Evolutionary conservation across 2,797 vertebrate genomes (phyloP).

Genomic region (Sebastes diploproa): DNA sequence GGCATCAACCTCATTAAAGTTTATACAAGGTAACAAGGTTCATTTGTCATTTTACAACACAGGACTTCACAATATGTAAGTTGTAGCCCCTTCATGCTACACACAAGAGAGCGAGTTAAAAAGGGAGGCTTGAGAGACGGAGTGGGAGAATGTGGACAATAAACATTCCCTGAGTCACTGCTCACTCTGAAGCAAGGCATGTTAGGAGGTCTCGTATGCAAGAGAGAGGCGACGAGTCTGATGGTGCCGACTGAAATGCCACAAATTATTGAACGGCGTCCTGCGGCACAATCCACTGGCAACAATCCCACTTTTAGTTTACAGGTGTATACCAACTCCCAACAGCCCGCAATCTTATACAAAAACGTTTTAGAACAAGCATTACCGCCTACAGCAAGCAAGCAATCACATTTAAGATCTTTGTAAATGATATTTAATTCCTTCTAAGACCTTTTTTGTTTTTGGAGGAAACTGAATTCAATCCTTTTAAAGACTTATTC

Average conservation of each 20-base stretch:
- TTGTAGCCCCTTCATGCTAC: neutral
- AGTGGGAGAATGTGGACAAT: neutral
- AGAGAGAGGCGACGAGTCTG: neutral
- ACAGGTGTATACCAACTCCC: neutral
- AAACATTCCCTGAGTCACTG: neutral
- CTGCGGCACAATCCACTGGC: neutral
- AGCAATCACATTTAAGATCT: neutral
- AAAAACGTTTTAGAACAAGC: neutral
- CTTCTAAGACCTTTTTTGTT: neutral
- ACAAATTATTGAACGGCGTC: neutral
- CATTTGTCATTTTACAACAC: neutral
- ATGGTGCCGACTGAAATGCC: neutral
- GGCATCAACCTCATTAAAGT: neutral
- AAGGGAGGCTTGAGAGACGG: neutral
- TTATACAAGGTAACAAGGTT: neutral
- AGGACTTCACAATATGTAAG: neutral
- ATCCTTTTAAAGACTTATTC: neutral
- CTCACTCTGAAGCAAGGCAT: neutral
- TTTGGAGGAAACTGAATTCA: neutral
- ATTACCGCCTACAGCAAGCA: neutral
- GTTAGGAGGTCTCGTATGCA: neutral
- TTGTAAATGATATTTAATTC: neutral
- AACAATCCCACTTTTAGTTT: neutral
- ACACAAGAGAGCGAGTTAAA: neutral
- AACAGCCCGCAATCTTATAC: neutral